These are phyloP conservation scores for Ptiloglossa arizonensis DNA, from an alignment of 1,140 invertebrate genomes.

Conservation along the genomic window DNA sequence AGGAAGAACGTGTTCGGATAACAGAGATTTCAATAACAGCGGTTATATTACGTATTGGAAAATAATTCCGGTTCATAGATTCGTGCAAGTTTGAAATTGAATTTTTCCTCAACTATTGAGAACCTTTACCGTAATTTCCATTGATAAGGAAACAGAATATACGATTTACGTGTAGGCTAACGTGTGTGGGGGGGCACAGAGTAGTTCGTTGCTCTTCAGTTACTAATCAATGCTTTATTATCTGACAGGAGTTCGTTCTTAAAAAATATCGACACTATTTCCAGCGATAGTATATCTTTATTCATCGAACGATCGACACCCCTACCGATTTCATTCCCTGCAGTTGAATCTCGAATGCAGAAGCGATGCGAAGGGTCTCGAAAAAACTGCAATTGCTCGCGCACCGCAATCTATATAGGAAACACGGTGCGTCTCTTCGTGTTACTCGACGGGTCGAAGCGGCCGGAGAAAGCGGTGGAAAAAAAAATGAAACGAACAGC, in stretches of 20 bases:
- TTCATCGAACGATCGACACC: background rate
- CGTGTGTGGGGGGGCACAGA: too few relatives aligned
- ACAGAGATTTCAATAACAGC: too few relatives aligned
- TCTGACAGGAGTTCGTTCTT: background rate
- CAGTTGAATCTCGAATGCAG: conserved; percentile 1
- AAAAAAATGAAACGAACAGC: background rate
- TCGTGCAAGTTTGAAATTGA: too few relatives aligned
- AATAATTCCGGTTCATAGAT: too few relatives aligned
- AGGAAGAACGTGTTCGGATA: too few relatives aligned
- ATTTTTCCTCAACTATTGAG: too few relatives aligned
- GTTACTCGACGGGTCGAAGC: background rate
- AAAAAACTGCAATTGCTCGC: background rate
- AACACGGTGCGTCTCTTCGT: background rate
- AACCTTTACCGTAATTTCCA: too few relatives aligned
- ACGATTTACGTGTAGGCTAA: too few relatives aligned
- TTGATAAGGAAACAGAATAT: too few relatives aligned
- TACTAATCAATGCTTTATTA: conserved; percentile 3
- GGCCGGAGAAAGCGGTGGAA: too few relatives aligned
- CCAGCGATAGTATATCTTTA: background rate
- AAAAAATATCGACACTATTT: conserved; percentile 10
- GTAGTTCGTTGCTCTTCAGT: background rate
- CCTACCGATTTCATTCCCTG: background rate
- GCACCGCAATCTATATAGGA: background rate
- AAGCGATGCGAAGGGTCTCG: background rate
- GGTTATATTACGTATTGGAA: too few relatives aligned